Evolutionary conservation across 2,888 invertebrate genomes (phyloP).

Genomic region (Pomacea canaliculata): DNA sequence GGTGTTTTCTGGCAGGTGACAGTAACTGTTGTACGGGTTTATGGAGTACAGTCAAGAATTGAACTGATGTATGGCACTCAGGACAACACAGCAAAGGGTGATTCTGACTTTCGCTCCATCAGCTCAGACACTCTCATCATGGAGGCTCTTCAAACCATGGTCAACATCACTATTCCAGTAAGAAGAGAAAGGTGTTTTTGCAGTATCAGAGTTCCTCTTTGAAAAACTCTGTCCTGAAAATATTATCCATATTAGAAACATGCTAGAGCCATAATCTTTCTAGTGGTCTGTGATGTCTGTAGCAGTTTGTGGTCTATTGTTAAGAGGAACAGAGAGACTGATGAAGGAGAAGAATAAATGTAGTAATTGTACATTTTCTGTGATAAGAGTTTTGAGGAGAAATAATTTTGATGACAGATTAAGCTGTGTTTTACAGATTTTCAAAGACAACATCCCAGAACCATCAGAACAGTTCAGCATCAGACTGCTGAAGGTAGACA

Average conservation of each 20-base stretch:
- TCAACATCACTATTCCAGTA: conserved; percentile 27
- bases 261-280: no score
- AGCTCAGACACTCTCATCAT: conserved; percentile 51
- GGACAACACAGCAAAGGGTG: conserved; percentile 48
- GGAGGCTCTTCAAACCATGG: conserved; percentile 36
- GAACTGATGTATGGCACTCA: conserved; percentile 55
- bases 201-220: no score
- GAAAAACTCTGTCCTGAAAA: no score
- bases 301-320: no score
- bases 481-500: conserved; percentile 55
- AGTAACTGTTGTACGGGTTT: conserved; percentile 58
- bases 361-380: no score
- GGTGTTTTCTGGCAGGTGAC: conserved; percentile 43
- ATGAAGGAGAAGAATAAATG: no score
- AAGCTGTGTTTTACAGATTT: conserved; percentile 42
- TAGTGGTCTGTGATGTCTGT: no score
- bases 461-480: conserved; percentile 61
- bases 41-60: conserved; percentile 59
- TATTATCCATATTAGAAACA: no score
- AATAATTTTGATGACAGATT: background rate
- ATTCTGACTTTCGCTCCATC: conserved; percentile 46
- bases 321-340: no score
- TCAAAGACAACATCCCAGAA: conserved; percentile 61
- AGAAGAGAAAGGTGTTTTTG: background rate
- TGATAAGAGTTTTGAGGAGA: no score